These are phyloP conservation scores for Cheiracanthium punctorium DNA, from an alignment of 2,888 invertebrate genomes.

Conservation along the genomic window DNA sequence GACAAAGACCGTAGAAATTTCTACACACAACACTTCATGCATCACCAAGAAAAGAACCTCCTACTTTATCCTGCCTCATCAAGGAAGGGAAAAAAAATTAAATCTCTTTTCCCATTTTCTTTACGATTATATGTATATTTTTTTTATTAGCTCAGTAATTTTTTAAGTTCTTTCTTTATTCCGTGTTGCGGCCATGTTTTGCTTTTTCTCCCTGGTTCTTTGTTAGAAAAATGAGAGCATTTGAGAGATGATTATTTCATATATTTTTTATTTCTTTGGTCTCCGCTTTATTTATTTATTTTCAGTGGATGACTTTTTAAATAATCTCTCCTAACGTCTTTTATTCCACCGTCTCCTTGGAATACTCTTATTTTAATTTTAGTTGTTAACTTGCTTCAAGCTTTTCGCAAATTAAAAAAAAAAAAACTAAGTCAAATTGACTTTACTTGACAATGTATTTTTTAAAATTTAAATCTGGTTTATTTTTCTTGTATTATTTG, in stretches of 20 bases:
- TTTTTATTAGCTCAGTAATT: slow-evolving; percentile 41
- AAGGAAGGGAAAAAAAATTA: no score
- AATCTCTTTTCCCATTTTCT: slow-evolving; percentile 12
- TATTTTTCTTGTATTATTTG: no score
- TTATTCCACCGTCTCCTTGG: not conserved
- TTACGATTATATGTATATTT: slow-evolving; percentile 32
- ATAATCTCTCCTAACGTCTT: slow-evolving; percentile 22
- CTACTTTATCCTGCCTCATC: slow-evolving; percentile 25
- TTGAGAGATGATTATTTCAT: slow-evolving; percentile 66
- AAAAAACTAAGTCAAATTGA: no score
- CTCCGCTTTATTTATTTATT: slow-evolving; percentile 16
- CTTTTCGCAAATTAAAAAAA: not conserved
- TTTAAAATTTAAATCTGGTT: no score
- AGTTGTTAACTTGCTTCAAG: not conserved
- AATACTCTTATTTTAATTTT: not conserved
- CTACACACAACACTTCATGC: slow-evolving; percentile 43
- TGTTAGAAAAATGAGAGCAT: slow-evolving; percentile 58
- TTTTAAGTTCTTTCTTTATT: slow-evolving; percentile 34
- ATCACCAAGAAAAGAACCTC: slow-evolving; percentile 35
- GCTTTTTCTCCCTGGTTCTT: slow-evolving; percentile 52
- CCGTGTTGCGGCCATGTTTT: slow-evolving; percentile 17
- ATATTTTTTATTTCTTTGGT: slow-evolving; percentile 31
- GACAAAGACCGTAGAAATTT: slow-evolving; percentile 46
- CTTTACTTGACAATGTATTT: no score
- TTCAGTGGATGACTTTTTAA: slow-evolving; percentile 54